These are phyloP conservation scores for Bufo bufo DNA, from an alignment of 2,113 vertebrate species.

Conservation along the genomic window DNA sequence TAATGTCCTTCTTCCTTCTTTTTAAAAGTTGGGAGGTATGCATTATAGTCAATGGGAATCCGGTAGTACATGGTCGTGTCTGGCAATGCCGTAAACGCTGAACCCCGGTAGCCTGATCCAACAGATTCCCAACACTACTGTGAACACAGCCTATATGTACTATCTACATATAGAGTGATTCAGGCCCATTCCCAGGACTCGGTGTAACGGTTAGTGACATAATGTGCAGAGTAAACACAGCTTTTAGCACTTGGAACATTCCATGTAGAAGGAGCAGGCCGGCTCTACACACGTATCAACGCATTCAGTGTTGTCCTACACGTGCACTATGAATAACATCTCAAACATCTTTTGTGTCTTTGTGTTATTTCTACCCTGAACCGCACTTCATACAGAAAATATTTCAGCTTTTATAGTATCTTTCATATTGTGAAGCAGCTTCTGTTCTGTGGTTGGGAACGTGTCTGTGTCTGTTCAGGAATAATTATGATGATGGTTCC, in stretches of 20 bases:
- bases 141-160: too few species aligned
- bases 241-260: neutral
- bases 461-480: slow-evolving; percentile 3
- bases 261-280: neutral
- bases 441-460: slow-evolving; percentile 34
- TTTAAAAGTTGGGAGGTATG: too few species aligned
- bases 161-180: slow-evolving; percentile 12
- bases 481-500: slow-evolving; percentile 9
- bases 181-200: neutral
- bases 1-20: too few species aligned
- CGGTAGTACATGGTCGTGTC: too few species aligned
- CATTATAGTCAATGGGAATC: too few species aligned
- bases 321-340: neutral
- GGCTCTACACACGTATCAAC: neutral
- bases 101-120: too few species aligned
- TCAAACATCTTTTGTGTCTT: slow-evolving; percentile 37
- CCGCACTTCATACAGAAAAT: slow-evolving; percentile 31
- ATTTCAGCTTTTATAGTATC: slow-evolving; percentile 27
- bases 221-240: slow-evolving; percentile 24
- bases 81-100: too few species aligned
- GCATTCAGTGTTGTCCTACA: neutral
- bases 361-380: slow-evolving; percentile 5
- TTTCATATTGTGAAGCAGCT: neutral
- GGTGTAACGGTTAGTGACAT: neutral
- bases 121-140: too few species aligned